phyloP scores from a whole-genome alignment of 2,797 vertebrate genomes.

The Periparus ater region DNA sequence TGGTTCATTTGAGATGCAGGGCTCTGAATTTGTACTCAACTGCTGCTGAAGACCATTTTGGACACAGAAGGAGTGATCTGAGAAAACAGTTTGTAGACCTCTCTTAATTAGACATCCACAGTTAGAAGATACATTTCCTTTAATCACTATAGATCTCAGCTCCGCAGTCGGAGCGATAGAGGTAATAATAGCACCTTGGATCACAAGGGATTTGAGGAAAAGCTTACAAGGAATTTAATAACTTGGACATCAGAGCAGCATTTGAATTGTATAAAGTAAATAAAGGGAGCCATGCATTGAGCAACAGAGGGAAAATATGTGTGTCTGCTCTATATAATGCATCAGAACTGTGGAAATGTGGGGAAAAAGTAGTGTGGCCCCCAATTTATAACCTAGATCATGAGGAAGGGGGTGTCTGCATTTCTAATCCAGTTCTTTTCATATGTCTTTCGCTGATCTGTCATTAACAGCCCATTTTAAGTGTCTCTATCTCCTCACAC shows the following conservation, averaged over 20 bases:
- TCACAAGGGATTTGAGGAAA: conserved; percentile 15
- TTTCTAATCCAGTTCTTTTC: background rate
- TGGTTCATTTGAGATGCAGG: conserved; percentile 64
- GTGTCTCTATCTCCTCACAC: background rate
- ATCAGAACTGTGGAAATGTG: background rate
- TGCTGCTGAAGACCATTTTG: conserved; percentile 54
- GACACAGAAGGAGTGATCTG: conserved; percentile 38
- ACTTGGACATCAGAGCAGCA: background rate
- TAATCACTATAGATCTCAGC: conserved; percentile 38
- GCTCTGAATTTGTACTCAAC: conserved; percentile 56
- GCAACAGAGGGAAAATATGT: background rate
- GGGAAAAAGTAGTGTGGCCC: background rate
- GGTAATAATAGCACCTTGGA: conserved; percentile 37
- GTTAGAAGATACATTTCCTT: conserved; percentile 53
- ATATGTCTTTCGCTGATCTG: background rate
- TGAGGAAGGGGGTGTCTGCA: background rate
- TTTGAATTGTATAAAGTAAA: conserved; percentile 18
- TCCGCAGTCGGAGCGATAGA: background rate
- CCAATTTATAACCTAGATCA: background rate
- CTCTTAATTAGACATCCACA: conserved; percentile 46
- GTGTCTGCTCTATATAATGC: background rate
- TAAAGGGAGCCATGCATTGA: background rate
- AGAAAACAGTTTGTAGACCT: conserved; percentile 47
- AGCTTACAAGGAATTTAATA: conserved; percentile 42
- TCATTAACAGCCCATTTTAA: background rate